phyloP scores from a whole-genome alignment of 2,888 invertebrate genomes.

The Oscheius sp. region DNA sequence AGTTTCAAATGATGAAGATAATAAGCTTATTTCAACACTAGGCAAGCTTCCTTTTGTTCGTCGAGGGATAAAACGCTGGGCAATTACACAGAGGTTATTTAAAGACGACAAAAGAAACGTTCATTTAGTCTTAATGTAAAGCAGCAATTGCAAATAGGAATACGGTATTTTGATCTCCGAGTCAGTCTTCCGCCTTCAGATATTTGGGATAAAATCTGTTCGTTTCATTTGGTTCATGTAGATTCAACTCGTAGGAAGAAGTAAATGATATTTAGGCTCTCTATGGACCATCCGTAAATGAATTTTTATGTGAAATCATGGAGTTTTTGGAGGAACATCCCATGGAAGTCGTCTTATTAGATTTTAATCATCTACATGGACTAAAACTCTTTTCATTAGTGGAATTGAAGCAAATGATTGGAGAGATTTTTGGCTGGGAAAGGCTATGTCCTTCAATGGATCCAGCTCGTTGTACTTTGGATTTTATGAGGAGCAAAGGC shows the following conservation, averaged over 20 bases:
- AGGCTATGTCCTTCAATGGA: slow-evolving; percentile 31
- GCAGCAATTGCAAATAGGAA: slow-evolving; percentile 45
- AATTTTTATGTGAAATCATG: slow-evolving; percentile 23
- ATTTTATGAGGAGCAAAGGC: background rate
- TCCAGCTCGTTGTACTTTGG: slow-evolving; percentile 21
- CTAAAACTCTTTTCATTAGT: slow-evolving; percentile 2
- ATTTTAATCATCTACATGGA: slow-evolving; percentile 43
- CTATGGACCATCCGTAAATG: slow-evolving; percentile 26
- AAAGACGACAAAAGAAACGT: background rate
- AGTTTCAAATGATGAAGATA: slow-evolving; percentile 48
- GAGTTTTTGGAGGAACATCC: slow-evolving; percentile 34
- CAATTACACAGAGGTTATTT: slow-evolving; percentile 47
- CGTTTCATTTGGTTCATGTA: slow-evolving; percentile 37
- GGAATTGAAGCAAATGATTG: slow-evolving; percentile 11
- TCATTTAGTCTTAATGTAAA: slow-evolving; percentile 35
- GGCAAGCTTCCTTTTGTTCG: slow-evolving; percentile 19
- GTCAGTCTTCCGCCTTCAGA: slow-evolving; percentile 35
- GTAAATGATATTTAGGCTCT: too few species aligned
- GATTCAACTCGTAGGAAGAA: too few species aligned
- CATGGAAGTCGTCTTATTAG: slow-evolving; percentile 38
- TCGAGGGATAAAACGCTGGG: slow-evolving; percentile 48
- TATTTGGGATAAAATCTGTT: background rate
- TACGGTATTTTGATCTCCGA: slow-evolving; percentile 56
- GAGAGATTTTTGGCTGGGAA: slow-evolving; percentile 19
- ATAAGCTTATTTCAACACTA: slow-evolving; percentile 9